Evolutionary conservation across 2,797 vertebrate species (phyloP).

Genomic region (Fundulus diaphanus): DNA sequence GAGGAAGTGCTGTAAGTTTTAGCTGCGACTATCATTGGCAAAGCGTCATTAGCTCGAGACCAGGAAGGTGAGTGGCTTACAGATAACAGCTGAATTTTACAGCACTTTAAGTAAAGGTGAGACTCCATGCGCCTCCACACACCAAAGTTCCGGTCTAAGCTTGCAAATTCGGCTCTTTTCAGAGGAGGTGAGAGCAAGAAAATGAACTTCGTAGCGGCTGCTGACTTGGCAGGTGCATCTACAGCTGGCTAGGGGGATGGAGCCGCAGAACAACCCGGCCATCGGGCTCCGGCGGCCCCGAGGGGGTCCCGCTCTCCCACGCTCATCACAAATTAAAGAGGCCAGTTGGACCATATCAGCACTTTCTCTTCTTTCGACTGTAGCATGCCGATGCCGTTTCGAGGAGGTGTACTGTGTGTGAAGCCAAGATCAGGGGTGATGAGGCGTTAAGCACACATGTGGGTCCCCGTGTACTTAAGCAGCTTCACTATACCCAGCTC

Average conservation of each 20-base stretch:
- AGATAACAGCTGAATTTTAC: too few relatives aligned
- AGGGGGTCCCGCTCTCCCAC: conserved; percentile 60
- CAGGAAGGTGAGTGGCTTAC: background rate
- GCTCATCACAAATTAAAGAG: conserved; percentile 75
- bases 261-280: conserved; percentile 56
- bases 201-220: conserved; percentile 25
- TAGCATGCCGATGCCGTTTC: conserved; percentile 52
- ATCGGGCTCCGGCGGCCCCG: conserved; percentile 48
- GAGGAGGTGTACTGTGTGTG: conserved; percentile 32
- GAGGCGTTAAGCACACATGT: conserved; percentile 57
- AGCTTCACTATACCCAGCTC: conserved; percentile 32
- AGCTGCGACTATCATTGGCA: background rate
- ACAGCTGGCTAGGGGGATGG: conserved; percentile 55
- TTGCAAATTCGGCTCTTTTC: conserved; percentile 19
- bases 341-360: conserved; percentile 65
- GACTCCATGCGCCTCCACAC: background rate
- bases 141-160: conserved; percentile 21
- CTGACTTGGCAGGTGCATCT: conserved; percentile 65
- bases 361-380: conserved; percentile 48
- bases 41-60: background rate
- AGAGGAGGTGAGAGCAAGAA: conserved; percentile 14
- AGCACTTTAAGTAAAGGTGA: background rate
- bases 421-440: conserved; percentile 54
- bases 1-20: background rate
- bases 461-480: conserved; percentile 36